Base-by-base conservation (phyloP, 2,797 vertebrate species). In the Clarias pachynema region DNA sequence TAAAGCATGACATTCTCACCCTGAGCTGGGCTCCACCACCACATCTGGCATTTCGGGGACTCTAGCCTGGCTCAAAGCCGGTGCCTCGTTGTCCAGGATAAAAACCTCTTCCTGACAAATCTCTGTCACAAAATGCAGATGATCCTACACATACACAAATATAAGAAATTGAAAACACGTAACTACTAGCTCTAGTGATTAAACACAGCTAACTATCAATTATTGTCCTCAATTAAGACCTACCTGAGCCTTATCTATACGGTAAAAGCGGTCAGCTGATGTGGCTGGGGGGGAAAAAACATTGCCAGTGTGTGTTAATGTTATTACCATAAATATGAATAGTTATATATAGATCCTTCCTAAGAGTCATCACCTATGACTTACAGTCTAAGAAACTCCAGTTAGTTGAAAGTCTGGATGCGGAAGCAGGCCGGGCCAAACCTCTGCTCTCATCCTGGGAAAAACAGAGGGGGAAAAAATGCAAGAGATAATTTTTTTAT, bases 331-430 rank as follows among this genome's bases (percentile, higher is more conserved):
- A n/a, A 29, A 60, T 60, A 18, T 77, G 24, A 78, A 24, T 22
- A 60, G 26, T 59, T 5, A 49, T n/a, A 34, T 65, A 40, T 34
- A 56, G 40, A 84, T 37, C 78, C 14, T 29, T 16, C 5, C 0
- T 65, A n/a, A 31, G 34, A 60, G 9, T 63, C n/a, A 29, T 40
- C 12, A 40, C 20, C 6, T 1, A 2, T 66, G n/a, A 96, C 97
- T 97, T 92, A 99, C 98, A 99, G 4, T 99, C 98, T 90, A 99
- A 94, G 94, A 99, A 99, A 94, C 97, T 99, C 98, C 98, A 99
- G 93, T 96, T 96, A 56, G 97, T 91, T 86, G 98, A 99, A 34
- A 99, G 96, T 91, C 96, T 95, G 89, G 96, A 96, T 87, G 96
- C 92, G 5, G 97, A 98, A 86, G 96, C 94, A 18, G 96, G 95